Base-by-base conservation (phyloP, 2,113 vertebrate genomes). In the Pitta sordida region DNA sequence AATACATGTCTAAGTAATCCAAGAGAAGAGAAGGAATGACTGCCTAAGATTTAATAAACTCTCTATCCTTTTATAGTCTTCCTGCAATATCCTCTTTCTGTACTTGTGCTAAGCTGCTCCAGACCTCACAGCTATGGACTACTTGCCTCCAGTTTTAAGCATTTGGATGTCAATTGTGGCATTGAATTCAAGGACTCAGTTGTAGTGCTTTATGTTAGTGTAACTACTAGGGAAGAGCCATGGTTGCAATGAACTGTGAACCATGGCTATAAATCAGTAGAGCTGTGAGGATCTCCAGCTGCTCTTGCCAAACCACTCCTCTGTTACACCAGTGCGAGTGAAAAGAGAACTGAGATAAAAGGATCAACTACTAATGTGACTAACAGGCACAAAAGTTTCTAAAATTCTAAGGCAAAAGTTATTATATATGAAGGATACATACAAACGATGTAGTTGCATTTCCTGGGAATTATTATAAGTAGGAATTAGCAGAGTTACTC, bases 11-110 rank as follows among this genome's bases (percentile, higher is more conserved):
- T 37, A 34, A 46, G 63, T 90, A 81, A 93, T 53, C 44, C 55
- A 91, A 86, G 44, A 36, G 68, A 43, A 68, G 16, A 46, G 18
- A 39, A 36, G 36, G 78, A 89, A 91, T 69, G 51, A 65, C 19
- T 71, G 83, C 29, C 49, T 64, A 73, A 94, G 56, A 26, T 56
- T 94, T 79, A 80, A 93, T 48, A 89, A 91, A 86, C 65, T 84
- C 68, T 71, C 56, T 67, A 52, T 76, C n/a, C 48, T 90, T 93
- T 81, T 11, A 60, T 56, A 55, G 74, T 77, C 48, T 76, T 89
- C 43, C 55, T 51, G 59, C 41, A 74, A 70, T 82, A 36, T 77
- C 89, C 51, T 73, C 37, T 44, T 81, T 15, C 52, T 46, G 6
- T 11, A 20, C 26, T 63, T 56, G 11, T 27, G 30, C 21, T 36